Evolutionary conservation across 2,113 vertebrate genomes (phyloP), one percentile per base, ranked within the genome.

Genomic region (Oncorhynchus mykiss): DNA sequence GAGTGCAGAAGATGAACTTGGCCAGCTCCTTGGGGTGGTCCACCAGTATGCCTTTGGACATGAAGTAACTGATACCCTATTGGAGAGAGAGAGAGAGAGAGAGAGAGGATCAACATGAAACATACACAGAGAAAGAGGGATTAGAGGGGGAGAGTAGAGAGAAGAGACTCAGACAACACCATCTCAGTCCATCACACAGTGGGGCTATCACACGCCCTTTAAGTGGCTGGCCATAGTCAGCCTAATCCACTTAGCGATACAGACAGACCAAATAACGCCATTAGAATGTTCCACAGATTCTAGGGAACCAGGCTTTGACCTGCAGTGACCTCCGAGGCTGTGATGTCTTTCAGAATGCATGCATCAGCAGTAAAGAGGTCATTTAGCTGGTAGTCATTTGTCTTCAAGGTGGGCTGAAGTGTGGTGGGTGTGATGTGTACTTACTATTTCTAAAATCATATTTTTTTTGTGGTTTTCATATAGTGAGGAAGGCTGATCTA

Each of bases 1-100:
- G 95, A 69, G 97, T 99, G 91, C 95, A 99, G 92, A 99, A 99
- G 87, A 99, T 98, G 89, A 99, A 99, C 84, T 98, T 99, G 64
- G 96, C 97, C 89, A 99, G 94, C 93, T 99, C 98, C 84, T 94
- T 96, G 5, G 98, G 93, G 9, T 96, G 96, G 92, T 99, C 96
- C 1, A 95, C 90, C 24, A 99, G 87, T 85, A 99, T 99, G 76
- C 96, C 96, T 91, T 95, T 97, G 88, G 95, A 97, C 95, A 99
- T 96, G 87, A 99, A 97, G 86, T 99, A 99, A 91, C 91, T 91
- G 81, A 99, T 96, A 86, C 98, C 98, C 98, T 99, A 80, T 77
- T 82, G 80, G 88, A 70, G n/a, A 76, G 27, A 60, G 18, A 79
- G 88, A 70, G n/a, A 76, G 27, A 60, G 18, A 79, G 3, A 60